Base-by-base conservation (phyloP, 53 echinoderm and acorn worm genomes). In the Hippasteria phrygiana region DNA sequence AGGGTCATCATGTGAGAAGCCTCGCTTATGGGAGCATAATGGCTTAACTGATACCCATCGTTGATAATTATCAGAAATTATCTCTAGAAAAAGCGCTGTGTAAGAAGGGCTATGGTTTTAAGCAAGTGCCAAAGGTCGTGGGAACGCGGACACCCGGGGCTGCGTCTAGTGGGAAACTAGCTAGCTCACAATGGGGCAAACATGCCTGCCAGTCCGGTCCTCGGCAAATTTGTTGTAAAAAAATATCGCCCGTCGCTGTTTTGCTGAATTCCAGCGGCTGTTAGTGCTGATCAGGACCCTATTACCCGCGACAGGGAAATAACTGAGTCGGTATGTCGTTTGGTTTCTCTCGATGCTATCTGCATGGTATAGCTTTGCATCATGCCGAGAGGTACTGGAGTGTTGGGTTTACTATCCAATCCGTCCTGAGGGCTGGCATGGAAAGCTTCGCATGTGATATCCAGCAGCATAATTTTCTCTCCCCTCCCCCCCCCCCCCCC, bases 201-300 rank as follows among this genome's bases (percentile, higher is more conserved):
- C 85, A 51, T 85, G 70, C 85, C 71, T 69, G 36, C 33, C 29
- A 38, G 26, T 53, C 33, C 22, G 31, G 71, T 51, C 47, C 34
- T n/a, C n/a, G 67, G 71, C 85, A 70, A 70, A 70, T 63, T 71
- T 69, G 69, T 85, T 85, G 50, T 71, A 48, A 85, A 85, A 48
- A 70, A 51, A 70, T 85, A 85, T 85, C 85, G 53, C 70, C 71
- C 38, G 16, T 46, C 85, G 70, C 32, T 85, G 85, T 85, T 85
- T 85, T 85, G 70, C 85, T 31, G 45, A 85, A 85, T 85, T 85
- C 85, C 85, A 70, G 45, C 85, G 85, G 85, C 85, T 85, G 85
- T 85, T 85, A 71, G 71, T 4, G 71, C 71, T 85, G 85, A 85
- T 85, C 85, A 85, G 71, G 38, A 70, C 64, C 51, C 70, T 85